Conservation (phyloP, 2,797 vertebrate genomes). For the Silurus lanzhouensis region DNA sequence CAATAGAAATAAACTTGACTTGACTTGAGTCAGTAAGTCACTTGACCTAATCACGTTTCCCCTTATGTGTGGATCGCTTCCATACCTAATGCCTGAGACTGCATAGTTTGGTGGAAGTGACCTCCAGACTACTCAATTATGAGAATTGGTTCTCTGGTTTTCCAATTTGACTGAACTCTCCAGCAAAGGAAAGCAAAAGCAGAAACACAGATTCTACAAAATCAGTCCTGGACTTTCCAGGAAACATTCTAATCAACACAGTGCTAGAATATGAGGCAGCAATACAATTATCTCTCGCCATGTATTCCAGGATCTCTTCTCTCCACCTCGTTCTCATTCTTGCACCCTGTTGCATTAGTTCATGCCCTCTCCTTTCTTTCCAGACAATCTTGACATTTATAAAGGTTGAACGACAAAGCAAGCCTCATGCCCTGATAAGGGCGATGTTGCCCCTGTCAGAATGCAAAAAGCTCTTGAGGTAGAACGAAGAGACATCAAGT, state of each 20-base stretch:
- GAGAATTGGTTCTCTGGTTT: background rate
- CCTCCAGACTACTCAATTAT: background rate
- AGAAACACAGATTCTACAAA: background rate
- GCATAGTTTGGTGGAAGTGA: background rate
- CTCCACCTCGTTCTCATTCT: background rate
- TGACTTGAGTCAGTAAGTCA: background rate
- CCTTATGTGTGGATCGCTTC: background rate
- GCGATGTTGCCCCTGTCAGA: slow-evolving; percentile 68
- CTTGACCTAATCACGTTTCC: background rate
- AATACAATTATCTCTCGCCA: slow-evolving; percentile 33
- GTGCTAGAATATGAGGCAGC: background rate
- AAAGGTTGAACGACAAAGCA: slow-evolving; percentile 84
- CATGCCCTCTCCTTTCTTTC: slow-evolving; percentile 49
- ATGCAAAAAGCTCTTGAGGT: slow-evolving; percentile 65
- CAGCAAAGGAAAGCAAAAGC: background rate
- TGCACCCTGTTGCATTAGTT: slow-evolving; percentile 20
- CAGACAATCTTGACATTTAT: slow-evolving; percentile 82
- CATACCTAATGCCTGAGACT: background rate
- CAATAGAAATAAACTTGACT: background rate
- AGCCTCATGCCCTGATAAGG: slow-evolving; percentile 81
- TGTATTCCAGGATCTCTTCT: slow-evolving; percentile 47
- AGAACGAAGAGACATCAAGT: slow-evolving; percentile 12
- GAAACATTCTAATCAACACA: background rate
- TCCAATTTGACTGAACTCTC: too few relatives aligned
- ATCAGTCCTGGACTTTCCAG: background rate